Conservation (phyloP, 2,797 vertebrate species). For the Chrysocyon brachyurus region DNA sequence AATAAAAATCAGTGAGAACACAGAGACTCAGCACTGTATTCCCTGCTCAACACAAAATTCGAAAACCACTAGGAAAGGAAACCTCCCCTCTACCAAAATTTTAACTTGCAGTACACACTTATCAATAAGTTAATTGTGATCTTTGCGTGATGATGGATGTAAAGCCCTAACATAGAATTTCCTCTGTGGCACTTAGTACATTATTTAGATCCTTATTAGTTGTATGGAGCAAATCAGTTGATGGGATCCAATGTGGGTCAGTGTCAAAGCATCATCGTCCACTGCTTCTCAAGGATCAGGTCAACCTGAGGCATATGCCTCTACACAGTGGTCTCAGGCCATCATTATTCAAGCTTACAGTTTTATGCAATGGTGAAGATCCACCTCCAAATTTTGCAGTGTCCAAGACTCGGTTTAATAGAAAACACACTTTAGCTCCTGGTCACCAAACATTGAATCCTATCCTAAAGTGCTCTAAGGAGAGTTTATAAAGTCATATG, state of each 20-base stretch:
- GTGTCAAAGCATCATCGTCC: neutral
- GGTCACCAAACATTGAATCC: neutral
- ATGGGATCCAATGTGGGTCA: neutral
- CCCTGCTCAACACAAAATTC: neutral
- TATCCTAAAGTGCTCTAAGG: neutral
- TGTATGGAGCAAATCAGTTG: neutral
- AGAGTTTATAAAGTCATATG: neutral
- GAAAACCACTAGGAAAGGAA: neutral
- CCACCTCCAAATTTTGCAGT: neutral
- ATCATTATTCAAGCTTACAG: neutral
- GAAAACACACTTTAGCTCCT: neutral
- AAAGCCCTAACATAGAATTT: neutral
- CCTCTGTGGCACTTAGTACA: neutral
- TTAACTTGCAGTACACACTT: neutral
- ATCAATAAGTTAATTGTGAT: neutral
- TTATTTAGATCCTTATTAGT: neutral
- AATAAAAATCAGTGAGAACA: neutral
- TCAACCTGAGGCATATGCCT: neutral
- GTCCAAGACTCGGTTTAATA: neutral
- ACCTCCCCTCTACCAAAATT: neutral
- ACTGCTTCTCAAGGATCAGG: neutral
- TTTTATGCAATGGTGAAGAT: neutral
- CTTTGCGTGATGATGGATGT: neutral
- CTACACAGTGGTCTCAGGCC: neutral
- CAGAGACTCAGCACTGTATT: neutral